Evolutionary conservation across 1,140 invertebrate species (phyloP), one percentile per base, ranked within the genome.

Genomic region (Lanistes nyassanus): DNA sequence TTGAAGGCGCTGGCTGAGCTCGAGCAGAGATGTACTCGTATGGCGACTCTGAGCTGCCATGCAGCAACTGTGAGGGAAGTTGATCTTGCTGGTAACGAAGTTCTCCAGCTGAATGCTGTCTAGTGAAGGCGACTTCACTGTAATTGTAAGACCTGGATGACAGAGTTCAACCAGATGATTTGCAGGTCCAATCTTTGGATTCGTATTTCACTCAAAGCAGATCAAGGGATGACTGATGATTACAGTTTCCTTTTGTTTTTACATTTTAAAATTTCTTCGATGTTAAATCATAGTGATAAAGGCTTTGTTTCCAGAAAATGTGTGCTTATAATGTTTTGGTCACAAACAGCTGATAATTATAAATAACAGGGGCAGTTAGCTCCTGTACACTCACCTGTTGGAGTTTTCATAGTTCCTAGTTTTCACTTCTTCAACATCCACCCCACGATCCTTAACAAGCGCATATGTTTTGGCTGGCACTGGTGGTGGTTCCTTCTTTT

Each of bases 321-420:
- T n/a, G n/a, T n/a, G n/a, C n/a, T n/a, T n/a, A n/a, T n/a, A n/a
- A n/a, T n/a, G n/a, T 23, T 13, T 53, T 11, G 51, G 51, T 53
- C 51, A 13, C 13, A 13, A 53, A 53, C 51, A 13, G 51, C 13
- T 23, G 23, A 53, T 11, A 23, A 53, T 23, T 53, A 53, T 53
- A 13, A 53, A 53, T 53, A 53, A 23, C 13, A 53, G 13, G 23
- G 23, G 23, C 13, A 53, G 23, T 11, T 23, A 13, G 23, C 23
- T 11, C 51, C 13, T 53, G 51, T 58, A 37, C 5, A 76, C 72
- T 72, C 55, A 85, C 84, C 85, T 81, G 71, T 83, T 87, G 1
- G 85, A 81, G 73, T 84, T 87, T 80, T 86, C 85, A 76, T 84
- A 86, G 71, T 87, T 86, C 51, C 84, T 79, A 31, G 84, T 73